Percentiles rank a stretch among this genome's conserved stretches.
Evolutionary conservation across 1,140 invertebrate genomes (phyloP).

Genomic region (Cylas formicarius): DNA sequence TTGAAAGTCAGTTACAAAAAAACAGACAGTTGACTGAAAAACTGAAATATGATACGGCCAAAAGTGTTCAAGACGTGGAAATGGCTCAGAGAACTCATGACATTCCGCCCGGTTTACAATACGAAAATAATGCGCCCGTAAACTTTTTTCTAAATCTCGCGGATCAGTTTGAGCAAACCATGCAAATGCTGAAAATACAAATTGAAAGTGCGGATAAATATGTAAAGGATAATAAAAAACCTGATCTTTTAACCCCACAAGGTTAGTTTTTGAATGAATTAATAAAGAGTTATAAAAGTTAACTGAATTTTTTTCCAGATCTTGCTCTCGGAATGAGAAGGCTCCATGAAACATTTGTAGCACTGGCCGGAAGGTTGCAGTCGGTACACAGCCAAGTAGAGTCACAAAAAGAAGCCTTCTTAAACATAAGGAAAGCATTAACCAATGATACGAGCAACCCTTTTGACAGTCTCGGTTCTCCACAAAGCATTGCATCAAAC

Average conservation of each 20-base stretch:
- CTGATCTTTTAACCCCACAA: conserved; percentile 58
- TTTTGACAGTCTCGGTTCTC: conserved; percentile 53
- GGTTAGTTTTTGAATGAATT: conserved; percentile 43
- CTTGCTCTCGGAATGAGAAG: conserved; percentile 64
- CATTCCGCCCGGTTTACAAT: conserved; percentile 65
- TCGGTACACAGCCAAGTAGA: conserved; percentile 62
- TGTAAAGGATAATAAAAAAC: conserved; percentile 59
- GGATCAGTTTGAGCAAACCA: conserved; percentile 64
- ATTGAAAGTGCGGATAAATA: conserved; percentile 69
- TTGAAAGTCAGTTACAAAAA: conserved; percentile 52
- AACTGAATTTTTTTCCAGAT: conserved; percentile 41
- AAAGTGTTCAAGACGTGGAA: conserved; percentile 65
- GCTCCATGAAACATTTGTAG: conserved; percentile 77
- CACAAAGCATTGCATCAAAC: conserved; percentile 19
- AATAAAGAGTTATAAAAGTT: background rate
- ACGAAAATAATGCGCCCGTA: conserved; percentile 68
- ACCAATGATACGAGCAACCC: conserved; percentile 73
- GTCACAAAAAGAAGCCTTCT: conserved; percentile 74
- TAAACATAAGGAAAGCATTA: conserved; percentile 70
- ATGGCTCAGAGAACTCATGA: conserved; percentile 74
- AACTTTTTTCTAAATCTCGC: conserved; percentile 65
- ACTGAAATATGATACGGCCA: conserved; percentile 65
- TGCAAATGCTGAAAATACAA: conserved; percentile 61
- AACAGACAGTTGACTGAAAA: conserved; percentile 61
- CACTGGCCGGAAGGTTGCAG: conserved; percentile 75